Conservation (phyloP, 2,888 invertebrate species). For the Galeopsomyia nigrocyanea region DNA sequence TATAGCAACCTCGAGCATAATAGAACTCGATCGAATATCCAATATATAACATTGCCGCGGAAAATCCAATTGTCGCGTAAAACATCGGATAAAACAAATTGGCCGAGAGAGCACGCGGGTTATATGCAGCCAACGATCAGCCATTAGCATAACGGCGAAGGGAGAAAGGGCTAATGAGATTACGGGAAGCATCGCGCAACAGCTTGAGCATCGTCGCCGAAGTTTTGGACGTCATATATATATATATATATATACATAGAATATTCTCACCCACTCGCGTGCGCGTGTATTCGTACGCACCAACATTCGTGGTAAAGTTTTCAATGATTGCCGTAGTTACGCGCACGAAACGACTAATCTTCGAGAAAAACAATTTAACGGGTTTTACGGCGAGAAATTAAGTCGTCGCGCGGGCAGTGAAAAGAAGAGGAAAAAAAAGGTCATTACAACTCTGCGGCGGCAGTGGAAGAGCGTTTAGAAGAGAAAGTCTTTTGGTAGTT, state of each 20-base stretch:
- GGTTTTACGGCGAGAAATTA: conserved; percentile 51
- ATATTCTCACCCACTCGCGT: not conserved
- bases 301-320: conserved; percentile 53
- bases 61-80: not conserved
- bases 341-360: conserved; percentile 58
- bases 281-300: no score
- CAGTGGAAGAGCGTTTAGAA: conserved; percentile 45
- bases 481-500: conserved; percentile 53
- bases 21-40: no score
- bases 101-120: conserved; percentile 13
- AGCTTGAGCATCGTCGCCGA: conserved; percentile 24
- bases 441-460: conserved; percentile 58
- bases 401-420: conserved; percentile 45
- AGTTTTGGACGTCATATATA: not conserved
- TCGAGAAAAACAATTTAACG: conserved; percentile 62
- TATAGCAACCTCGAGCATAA: no score
- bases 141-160: conserved; percentile 31
- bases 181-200: conserved; percentile 37
- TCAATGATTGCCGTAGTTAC: conserved; percentile 62
- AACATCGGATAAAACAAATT: not conserved
- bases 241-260: no score
- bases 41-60: not conserved
- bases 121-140: conserved; percentile 9
- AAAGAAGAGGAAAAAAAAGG: conserved; percentile 54
- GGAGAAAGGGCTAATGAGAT: conserved; percentile 38